phyloP scores from a whole-genome alignment of 2,888 invertebrate species.

The Nymphalis urticae region DNA sequence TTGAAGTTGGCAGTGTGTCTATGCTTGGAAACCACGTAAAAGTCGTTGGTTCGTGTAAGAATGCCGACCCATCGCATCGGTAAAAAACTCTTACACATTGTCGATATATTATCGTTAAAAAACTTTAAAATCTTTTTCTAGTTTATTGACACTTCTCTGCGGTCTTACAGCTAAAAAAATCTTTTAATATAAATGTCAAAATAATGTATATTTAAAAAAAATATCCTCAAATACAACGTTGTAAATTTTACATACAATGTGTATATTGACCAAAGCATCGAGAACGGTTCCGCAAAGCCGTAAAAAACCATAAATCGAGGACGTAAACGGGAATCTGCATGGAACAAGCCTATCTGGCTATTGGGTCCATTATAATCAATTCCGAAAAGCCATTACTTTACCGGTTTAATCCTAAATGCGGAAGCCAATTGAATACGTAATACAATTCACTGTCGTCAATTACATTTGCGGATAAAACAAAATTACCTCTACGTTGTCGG shows the following conservation, averaged over 20 bases:
- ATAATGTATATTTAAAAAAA: no score
- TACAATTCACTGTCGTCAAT: slow-evolving; percentile 28
- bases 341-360: slow-evolving; percentile 26
- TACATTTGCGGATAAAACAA: slow-evolving; percentile 21
- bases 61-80: no score
- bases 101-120: no score
- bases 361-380: slow-evolving; percentile 35
- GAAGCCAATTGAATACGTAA: slow-evolving; percentile 50
- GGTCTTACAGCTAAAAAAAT: no score
- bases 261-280: neutral
- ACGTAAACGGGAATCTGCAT: slow-evolving; percentile 41
- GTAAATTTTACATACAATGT: slow-evolving; percentile 2
- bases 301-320: slow-evolving; percentile 40
- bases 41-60: no score
- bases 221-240: neutral
- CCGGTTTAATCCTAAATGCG: slow-evolving; percentile 45
- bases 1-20: no score
- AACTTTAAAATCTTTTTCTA: no score
- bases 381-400: slow-evolving; percentile 43
- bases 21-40: no score
- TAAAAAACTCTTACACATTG: no score
- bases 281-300: slow-evolving; percentile 3
- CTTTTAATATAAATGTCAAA: neutral
- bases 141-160: no score
- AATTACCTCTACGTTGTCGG: slow-evolving; percentile 22